Percentiles rank a stretch among this genome's conserved stretches.
Conservation (phyloP, 1,140 invertebrate genomes). For the Aphaenogaster floridana region DNA sequence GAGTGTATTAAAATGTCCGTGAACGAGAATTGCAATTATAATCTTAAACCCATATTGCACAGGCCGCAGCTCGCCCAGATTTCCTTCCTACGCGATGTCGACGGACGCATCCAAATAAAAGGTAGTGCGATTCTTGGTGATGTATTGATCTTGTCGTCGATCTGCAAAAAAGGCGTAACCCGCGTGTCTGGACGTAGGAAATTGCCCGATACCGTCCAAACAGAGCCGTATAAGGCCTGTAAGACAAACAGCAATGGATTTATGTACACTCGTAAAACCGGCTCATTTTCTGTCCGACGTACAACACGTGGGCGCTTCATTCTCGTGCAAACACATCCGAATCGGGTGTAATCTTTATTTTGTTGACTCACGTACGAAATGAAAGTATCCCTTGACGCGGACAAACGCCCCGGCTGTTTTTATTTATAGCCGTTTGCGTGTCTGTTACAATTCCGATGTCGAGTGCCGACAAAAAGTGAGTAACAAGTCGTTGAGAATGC, state of each 20-base stretch:
- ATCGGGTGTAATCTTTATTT: conserved; percentile 57
- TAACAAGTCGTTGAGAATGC: conserved; percentile 25
- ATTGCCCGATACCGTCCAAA: not conserved
- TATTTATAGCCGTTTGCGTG: conserved; percentile 69
- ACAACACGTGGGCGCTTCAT: not conserved
- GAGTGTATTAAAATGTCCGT: not conserved
- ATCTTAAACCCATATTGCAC: not conserved
- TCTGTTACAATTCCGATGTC: conserved; percentile 63
- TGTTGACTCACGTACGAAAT: conserved; percentile 54
- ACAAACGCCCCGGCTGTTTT: conserved; percentile 10
- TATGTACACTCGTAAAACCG: conserved; percentile 30
- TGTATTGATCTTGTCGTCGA: not conserved
- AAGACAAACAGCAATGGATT: conserved; percentile 26
- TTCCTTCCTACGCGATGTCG: not conserved
- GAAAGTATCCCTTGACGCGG: not conserved
- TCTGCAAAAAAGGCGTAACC: not conserved
- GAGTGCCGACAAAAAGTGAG: conserved; percentile 52
- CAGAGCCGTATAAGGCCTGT: not conserved
- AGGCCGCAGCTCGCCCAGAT: too few species aligned
- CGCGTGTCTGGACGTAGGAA: not conserved
- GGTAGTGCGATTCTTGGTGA: not conserved
- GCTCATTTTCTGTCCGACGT: conserved; percentile 7
- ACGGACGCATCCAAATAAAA: not conserved
- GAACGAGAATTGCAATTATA: conserved; percentile 27
- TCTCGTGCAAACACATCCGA: conserved; percentile 52